Conservation (phyloP, 1,140 invertebrate genomes). For the Drosophila arawakana region DNA sequence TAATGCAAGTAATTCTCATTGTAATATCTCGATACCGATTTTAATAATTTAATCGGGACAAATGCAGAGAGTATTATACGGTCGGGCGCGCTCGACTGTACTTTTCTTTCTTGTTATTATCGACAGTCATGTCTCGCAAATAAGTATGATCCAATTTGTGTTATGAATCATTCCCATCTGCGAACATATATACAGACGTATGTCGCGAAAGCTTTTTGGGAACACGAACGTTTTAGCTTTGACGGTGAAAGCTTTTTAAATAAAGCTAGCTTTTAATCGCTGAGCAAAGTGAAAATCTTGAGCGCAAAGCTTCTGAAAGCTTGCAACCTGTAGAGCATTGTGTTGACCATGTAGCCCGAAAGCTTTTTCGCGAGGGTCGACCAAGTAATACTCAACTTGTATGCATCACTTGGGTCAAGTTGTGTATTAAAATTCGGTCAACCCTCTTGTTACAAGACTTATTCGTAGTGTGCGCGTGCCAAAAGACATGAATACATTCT, state of each 20-base stretch:
- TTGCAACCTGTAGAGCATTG: slow-evolving; percentile 21
- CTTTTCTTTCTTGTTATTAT: too few relatives aligned
- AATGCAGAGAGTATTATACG: too few relatives aligned
- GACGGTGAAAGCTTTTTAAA: not conserved
- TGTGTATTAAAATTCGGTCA: not conserved
- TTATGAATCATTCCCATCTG: slow-evolving; percentile 19
- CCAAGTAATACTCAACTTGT: not conserved
- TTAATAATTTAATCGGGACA: too few relatives aligned
- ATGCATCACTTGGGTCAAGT: not conserved
- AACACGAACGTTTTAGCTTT: too few relatives aligned
- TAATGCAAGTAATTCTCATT: too few relatives aligned
- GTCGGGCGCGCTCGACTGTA: too few relatives aligned
- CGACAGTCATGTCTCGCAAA: slow-evolving; percentile 17
- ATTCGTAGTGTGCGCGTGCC: slow-evolving; percentile 32
- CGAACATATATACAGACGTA: not conserved
- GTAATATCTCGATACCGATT: too few relatives aligned
- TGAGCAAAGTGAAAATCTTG: not conserved
- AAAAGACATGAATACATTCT: slow-evolving; percentile 25
- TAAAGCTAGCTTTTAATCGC: slow-evolving; percentile 23
- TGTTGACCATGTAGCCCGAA: slow-evolving; percentile 14
- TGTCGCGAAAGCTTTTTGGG: slow-evolving; percentile 2
- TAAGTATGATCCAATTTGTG: slow-evolving; percentile 35
- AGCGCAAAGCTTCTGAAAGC: slow-evolving; percentile 27
- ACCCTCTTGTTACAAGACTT: slow-evolving; percentile 19
- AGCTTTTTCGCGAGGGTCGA: slow-evolving; percentile 24